A percentile compares a stretch with the other conserved stretches of the same genome.
Conservation (phyloP, 64 coral and sea anemone species). For the Stylophora pistillata region DNA sequence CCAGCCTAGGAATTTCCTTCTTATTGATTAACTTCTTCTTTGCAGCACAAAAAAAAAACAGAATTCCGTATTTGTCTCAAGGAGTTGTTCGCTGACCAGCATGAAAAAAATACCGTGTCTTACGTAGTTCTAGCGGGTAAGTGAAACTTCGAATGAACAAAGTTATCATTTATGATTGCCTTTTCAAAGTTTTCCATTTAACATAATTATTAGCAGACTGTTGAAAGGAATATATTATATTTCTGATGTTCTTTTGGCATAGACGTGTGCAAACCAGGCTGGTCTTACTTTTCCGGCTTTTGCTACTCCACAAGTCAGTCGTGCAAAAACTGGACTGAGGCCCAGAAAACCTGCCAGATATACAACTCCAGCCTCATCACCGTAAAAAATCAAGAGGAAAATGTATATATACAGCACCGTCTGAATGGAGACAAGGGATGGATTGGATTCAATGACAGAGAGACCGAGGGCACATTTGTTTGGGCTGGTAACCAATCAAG, state of each 20-base stretch:
- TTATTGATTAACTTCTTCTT: not conserved
- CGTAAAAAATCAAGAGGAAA: conserved; percentile 30
- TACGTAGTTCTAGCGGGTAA: conserved; percentile 8
- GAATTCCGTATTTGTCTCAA: conserved; percentile 39
- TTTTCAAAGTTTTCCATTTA: no score
- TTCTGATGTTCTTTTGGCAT: not conserved
- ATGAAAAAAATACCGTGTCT: not conserved
- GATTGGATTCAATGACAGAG: conserved; percentile 48
- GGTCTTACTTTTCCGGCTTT: conserved; percentile 71
- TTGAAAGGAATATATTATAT: no score
- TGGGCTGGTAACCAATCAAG: conserved; percentile 33
- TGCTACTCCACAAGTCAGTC: conserved; percentile 29
- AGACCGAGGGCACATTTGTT: conserved; percentile 28
- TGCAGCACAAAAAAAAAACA: not conserved
- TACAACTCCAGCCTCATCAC: conserved; percentile 27
- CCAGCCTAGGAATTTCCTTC: no score
- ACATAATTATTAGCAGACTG: no score
- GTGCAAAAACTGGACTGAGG: conserved; percentile 60
- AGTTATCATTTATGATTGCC: not conserved
- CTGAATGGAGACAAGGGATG: conserved; percentile 41
- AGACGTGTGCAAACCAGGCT: conserved; percentile 71
- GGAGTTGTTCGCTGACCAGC: conserved; percentile 12
- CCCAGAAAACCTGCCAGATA: conserved; percentile 17
- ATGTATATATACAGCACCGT: conserved; percentile 64
- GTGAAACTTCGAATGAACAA: not conserved